Base-by-base conservation (phyloP, 2,113 vertebrate genomes). In the Solenodon paradoxus region DNA sequence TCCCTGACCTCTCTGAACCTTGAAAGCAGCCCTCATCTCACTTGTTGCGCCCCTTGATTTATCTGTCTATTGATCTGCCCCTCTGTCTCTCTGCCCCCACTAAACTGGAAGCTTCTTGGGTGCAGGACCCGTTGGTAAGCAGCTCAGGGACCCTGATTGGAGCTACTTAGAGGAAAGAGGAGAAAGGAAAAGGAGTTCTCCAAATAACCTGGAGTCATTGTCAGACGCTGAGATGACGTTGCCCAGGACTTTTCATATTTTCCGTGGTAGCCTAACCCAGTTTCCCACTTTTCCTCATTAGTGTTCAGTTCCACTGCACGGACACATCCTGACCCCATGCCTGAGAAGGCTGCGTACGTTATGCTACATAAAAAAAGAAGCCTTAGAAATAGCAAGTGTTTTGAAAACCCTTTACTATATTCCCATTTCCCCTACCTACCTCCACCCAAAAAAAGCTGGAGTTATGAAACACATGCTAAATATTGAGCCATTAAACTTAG, bases 381-480 rank as follows among this genome's bases (percentile, higher is more conserved):
- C 79, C 97, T 98, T 98, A 98, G 98, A 98, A 98, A 98, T 97
- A 98, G 96, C 97, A 98, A 98, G 97, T 92, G 97, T 98, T 98
- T 98, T 97, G 96, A 98, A 98, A 98, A 96, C 88, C 96, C 97
- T 98, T 98, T 97, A 98, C 97, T 98, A 98, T 97, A 98, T 97
- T 98, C 97, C 98, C 92, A 97, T 98, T 98, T 97, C 93, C 90
- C 97, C 95, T 97, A 98, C 97, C 97, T 98, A 64, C 95, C 96
- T 97, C 94, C 96, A 96, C 97, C 98, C 97, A 91, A 97, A 98
- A 98, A 98, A 98, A 98, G 96, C 97, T 97, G 92, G 90, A 97
- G 97, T 98, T 98, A 98, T 98, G 98, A 98, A 98, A 98, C 96
- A 87, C 97, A 97, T 97, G 97, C 95, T 98, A 98, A 98, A 97